Conservation (phyloP, 2,797 vertebrate species). For the Ceryle rudis region DNA sequence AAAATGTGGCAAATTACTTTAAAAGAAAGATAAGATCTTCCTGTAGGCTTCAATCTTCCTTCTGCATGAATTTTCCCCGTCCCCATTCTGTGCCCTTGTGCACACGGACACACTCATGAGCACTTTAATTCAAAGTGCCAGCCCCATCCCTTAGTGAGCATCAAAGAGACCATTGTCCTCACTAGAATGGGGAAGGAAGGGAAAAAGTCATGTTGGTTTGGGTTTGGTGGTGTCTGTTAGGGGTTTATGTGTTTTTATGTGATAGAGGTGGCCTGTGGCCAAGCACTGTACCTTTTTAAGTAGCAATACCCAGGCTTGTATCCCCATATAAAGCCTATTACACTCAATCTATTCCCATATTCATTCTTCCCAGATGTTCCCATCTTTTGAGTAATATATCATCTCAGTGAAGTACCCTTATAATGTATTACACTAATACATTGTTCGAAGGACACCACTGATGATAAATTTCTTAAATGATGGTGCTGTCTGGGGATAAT, state of each 20-base stretch:
- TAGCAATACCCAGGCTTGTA: background rate
- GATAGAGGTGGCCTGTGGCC: background rate
- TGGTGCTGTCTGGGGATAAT: conserved; percentile 80
- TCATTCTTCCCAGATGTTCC: conserved; percentile 74
- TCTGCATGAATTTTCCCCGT: background rate
- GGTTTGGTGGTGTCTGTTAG: background rate
- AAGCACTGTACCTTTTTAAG: conserved; percentile 3
- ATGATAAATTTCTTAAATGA: conserved; percentile 83
- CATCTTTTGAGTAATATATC: conserved; percentile 75
- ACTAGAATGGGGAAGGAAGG: background rate
- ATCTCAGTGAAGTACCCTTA: conserved; percentile 71
- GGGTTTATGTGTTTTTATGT: background rate
- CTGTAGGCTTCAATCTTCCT: background rate
- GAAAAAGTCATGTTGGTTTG: background rate
- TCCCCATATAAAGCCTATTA: conserved; percentile 48
- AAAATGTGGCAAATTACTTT: background rate
- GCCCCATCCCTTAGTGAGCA: background rate
- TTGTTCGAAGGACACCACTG: conserved; percentile 76
- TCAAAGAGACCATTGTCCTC: background rate
- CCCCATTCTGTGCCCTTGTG: background rate
- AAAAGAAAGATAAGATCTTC: background rate
- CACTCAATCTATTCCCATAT: conserved; percentile 64
- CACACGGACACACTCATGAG: fast-evolving
- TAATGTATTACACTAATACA: conserved; percentile 80
- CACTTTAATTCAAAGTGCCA: background rate